Conservation (phyloP, 1,140 invertebrate genomes). For the Notospermus geniculatus region DNA sequence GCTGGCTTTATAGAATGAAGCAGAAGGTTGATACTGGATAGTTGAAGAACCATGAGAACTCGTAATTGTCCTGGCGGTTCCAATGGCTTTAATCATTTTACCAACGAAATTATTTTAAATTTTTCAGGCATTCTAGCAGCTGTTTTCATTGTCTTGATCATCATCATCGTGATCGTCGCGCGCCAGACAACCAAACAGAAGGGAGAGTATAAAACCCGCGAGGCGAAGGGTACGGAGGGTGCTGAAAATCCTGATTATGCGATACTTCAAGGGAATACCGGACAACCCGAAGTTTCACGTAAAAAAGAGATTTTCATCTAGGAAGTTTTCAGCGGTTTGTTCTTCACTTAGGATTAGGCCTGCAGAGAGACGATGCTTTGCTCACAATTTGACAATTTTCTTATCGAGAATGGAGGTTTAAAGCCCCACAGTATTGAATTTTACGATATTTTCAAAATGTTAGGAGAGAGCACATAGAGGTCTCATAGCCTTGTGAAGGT, state of each 20-base stretch:
- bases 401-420: no score
- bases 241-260: constrained; percentile 86
- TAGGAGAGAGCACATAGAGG: no score
- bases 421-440: no score
- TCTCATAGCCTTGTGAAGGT: no score
- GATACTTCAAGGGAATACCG: constrained; percentile 80
- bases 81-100: no score
- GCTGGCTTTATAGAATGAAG: no score
- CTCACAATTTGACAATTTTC: no score
- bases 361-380: no score
- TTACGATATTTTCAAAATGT: no score
- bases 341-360: no score
- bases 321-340: background rate
- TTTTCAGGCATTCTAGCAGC: constrained; percentile 74
- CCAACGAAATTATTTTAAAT: constrained; percentile 17
- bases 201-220: constrained; percentile 90
- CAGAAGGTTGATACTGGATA: background rate
- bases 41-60: background rate
- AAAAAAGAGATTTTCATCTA: constrained; percentile 82
- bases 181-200: constrained; percentile 85
- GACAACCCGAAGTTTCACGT: constrained; percentile 82
- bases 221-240: constrained; percentile 85
- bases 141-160: constrained; percentile 74
- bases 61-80: background rate
- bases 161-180: constrained; percentile 78